A percentile compares a stretch with the other conserved stretches of the same genome.
Conservation (phyloP, 1,140 invertebrate genomes). For the Diploscapter pachys region DNA sequence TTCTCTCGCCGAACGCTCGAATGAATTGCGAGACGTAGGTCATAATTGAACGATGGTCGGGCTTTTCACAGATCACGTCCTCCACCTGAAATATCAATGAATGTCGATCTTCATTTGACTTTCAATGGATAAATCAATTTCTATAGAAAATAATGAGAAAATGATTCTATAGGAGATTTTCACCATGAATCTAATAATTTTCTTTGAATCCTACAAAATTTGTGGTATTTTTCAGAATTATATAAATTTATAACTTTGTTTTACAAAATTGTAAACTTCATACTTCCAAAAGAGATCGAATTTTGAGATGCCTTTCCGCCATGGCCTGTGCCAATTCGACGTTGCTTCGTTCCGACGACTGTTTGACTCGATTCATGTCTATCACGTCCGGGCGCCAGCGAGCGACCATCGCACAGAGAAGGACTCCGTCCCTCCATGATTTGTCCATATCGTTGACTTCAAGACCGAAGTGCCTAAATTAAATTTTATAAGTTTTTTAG, state of each 20-base stretch:
- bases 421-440: conserved; percentile 93
- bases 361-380: conserved; percentile 73
- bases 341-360: conserved; percentile 74
- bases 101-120: background rate
- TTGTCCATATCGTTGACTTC: conserved; percentile 85
- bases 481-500: too few relatives aligned
- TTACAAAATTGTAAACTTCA: too few relatives aligned
- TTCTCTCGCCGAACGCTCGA: conserved; percentile 62
- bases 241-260: too few relatives aligned
- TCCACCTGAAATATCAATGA: conserved; percentile 21
- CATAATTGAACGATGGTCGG: conserved; percentile 98
- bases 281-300: conserved; percentile 76
- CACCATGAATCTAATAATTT: background rate
- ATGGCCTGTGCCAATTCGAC: conserved; percentile 88
- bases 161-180: background rate
- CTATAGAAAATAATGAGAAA: background rate
- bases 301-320: conserved; percentile 85
- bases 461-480: too few relatives aligned
- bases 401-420: conserved; percentile 84
- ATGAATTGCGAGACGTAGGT: conserved; percentile 98
- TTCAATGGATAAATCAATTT: background rate
- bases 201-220: background rate
- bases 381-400: conserved; percentile 86
- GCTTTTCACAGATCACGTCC: conserved; percentile 92
- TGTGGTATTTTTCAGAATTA: too few relatives aligned